Evolutionary conservation across 2,888 invertebrate species (phyloP), one percentile per base, ranked within the genome.

Genomic region (Lasioglossum calceatum): DNA sequence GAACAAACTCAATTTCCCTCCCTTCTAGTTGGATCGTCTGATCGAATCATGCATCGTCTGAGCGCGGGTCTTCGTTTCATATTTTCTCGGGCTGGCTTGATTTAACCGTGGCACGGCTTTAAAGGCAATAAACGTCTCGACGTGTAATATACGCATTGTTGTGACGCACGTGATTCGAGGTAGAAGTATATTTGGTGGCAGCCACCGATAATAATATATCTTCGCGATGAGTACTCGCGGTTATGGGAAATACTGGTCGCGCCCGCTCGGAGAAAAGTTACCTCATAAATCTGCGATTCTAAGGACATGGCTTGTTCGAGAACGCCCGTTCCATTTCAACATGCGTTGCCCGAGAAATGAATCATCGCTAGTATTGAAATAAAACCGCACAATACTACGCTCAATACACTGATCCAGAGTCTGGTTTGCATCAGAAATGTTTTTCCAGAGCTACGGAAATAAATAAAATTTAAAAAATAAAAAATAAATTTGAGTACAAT

Each of bases 271-370:
- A 54, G 79, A 86, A 91, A 93, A 93, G 91, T 93, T 93, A 92
- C 80, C 86, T 90, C 91, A 92, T 93, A 92, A 92, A 91, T 92
- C 92, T 90, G 72, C 84, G 85, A 90, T 90, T 91, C 90, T 86
- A 91, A 90, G 83, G 87, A 89, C 88, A 88, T 91, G 92, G 90
- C 91, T 90, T 90, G 86, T 86, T 84, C 86, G 84, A 74, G 80
- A 67, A 86, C 81, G 81, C 58, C 64, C 42, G 74, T 58, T 39
- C 47, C 82, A 39, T 32, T 72, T 50, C 23, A 50, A 36, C 72
- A 70, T 64, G 73, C 67, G 67, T 50, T 50, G n/a, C 73, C 64
- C 67, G 72, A 42, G 64, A 39, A 74, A 82, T 81, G 75, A 81
- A 42, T 79, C 70, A 32, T 58, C 47, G 36, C 8, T 4, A 36